Conservation (phyloP, 2,888 invertebrate species). For the Macaria liturata region DNA sequence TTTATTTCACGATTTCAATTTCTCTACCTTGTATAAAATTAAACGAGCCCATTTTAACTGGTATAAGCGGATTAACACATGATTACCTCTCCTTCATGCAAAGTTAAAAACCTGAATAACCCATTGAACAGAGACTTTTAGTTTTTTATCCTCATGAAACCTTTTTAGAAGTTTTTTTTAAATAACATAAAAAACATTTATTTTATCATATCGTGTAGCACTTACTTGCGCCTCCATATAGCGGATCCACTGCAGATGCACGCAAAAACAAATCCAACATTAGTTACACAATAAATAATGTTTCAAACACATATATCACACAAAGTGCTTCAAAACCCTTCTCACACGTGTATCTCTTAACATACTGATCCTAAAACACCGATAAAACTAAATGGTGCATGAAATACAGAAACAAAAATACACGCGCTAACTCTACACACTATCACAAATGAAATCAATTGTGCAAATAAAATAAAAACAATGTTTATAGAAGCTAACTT, state of each 20-base stretch:
- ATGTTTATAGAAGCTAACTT: slow-evolving; percentile 65
- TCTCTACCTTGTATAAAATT: neutral
- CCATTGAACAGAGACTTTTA: too few relatives aligned
- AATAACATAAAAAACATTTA: slow-evolving; percentile 3
- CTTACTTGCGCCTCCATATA: slow-evolving; percentile 89
- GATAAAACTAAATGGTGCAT: slow-evolving; percentile 75
- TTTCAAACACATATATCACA: slow-evolving; percentile 47
- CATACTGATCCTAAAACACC: slow-evolving; percentile 34
- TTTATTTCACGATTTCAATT: slow-evolving; percentile 4
- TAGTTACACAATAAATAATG: slow-evolving; percentile 53
- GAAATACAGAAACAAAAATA: slow-evolving; percentile 55
- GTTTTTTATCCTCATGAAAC: too few relatives aligned
- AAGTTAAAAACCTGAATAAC: slow-evolving; percentile 11
- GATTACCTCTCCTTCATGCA: slow-evolving; percentile 11
- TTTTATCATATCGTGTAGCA: slow-evolving; percentile 40
- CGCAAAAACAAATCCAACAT: slow-evolving; percentile 65
- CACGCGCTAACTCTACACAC: slow-evolving; percentile 67
- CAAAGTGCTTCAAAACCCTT: slow-evolving; percentile 34
- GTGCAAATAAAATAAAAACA: slow-evolving; percentile 70
- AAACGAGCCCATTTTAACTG: slow-evolving; percentile 1
- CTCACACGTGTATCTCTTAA: slow-evolving; percentile 10
- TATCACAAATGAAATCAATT: slow-evolving; percentile 54
- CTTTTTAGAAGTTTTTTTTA: too few relatives aligned
- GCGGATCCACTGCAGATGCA: slow-evolving; percentile 86
- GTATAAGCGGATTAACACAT: neutral